Conservation (phyloP, 2,797 vertebrate species). For the Percopsis omiscomaycus region DNA sequence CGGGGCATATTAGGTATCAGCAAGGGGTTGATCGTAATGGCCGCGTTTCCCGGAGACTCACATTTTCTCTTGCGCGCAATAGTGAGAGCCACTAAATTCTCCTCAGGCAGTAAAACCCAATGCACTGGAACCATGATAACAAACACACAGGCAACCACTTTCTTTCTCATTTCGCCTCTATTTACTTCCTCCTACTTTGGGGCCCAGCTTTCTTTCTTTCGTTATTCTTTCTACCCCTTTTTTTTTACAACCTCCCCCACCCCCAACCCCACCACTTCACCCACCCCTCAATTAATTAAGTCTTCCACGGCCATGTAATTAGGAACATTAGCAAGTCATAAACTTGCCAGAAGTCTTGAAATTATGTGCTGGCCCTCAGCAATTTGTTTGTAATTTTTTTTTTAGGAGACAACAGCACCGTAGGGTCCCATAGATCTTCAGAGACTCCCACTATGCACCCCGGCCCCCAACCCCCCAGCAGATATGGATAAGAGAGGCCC, state of each 20-base stretch:
- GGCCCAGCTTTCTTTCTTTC: constrained; percentile 46
- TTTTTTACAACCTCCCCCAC: constrained; percentile 31
- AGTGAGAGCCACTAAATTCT: constrained; percentile 98
- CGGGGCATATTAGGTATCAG: constrained; percentile 99
- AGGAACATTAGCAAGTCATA: constrained; percentile 99
- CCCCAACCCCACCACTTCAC: constrained; percentile 25
- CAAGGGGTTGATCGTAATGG: constrained; percentile 99
- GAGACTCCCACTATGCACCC: constrained; percentile 84
- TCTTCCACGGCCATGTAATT: constrained; percentile 99
- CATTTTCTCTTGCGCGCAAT: constrained; percentile 95
- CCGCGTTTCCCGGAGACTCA: constrained; percentile 94
- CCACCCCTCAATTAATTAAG: constrained; percentile 96
- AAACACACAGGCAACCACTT: constrained; percentile 89
- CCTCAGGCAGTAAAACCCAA: constrained; percentile 99
- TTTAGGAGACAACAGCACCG: constrained; percentile 90
- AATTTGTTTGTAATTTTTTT: constrained; percentile 99
- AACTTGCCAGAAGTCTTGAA: constrained; percentile 99
- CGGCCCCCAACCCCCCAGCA: constrained; percentile 67
- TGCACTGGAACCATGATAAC: constrained; percentile 99
- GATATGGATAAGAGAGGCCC: constrained; percentile 54
- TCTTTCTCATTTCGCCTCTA: constrained; percentile 69
- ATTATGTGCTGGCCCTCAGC: constrained; percentile 97
- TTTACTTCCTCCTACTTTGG: constrained; percentile 63
- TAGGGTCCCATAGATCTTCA: constrained; percentile 92
- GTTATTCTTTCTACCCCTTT: constrained; percentile 33